Evolutionary conservation across 2,113 vertebrate species (phyloP).

Genomic region (Hepsetus odoe): DNA sequence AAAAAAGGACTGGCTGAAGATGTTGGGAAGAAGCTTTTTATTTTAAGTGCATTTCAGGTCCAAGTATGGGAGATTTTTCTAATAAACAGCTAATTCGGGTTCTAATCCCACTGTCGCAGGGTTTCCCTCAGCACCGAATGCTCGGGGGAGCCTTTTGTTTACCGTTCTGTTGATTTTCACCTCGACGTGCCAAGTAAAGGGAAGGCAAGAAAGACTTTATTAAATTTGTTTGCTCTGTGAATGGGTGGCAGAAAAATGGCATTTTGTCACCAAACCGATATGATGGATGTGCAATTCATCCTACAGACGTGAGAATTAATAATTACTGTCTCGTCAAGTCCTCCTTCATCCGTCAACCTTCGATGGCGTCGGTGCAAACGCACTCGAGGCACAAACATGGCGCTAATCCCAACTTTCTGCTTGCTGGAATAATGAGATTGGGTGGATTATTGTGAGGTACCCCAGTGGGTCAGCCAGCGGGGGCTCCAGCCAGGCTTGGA

Average conservation of each 20-base stretch:
- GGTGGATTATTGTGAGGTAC: slow-evolving; percentile 33
- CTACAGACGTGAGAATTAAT: slow-evolving; percentile 14
- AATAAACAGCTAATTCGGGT: not conserved
- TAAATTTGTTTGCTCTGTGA: too few species aligned
- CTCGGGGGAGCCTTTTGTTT: slow-evolving; percentile 21
- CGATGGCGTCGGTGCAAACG: not conserved
- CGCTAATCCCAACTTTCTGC: slow-evolving; percentile 32
- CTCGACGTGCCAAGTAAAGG: slow-evolving; percentile 5
- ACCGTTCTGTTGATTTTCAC: not conserved
- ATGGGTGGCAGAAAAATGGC: too few species aligned
- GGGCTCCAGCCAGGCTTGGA: slow-evolving; percentile 10
- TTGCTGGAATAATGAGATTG: slow-evolving; percentile 40
- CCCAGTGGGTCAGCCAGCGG: slow-evolving; percentile 2
- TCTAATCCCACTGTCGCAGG: not conserved
- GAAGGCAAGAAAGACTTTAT: slow-evolving; percentile 14
- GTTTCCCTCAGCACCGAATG: slow-evolving; percentile 9
- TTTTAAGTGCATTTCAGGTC: too few species aligned
- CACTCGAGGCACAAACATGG: not conserved
- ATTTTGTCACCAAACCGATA: too few species aligned
- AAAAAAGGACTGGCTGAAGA: not conserved
- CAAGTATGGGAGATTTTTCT: not conserved
- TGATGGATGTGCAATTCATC: not conserved
- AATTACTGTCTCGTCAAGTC: not conserved
- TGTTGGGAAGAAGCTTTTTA: too few species aligned
- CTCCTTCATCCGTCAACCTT: not conserved